Base-by-base conservation (phyloP, 2,113 vertebrate genomes). In the Carollia perspicillata region DNA sequence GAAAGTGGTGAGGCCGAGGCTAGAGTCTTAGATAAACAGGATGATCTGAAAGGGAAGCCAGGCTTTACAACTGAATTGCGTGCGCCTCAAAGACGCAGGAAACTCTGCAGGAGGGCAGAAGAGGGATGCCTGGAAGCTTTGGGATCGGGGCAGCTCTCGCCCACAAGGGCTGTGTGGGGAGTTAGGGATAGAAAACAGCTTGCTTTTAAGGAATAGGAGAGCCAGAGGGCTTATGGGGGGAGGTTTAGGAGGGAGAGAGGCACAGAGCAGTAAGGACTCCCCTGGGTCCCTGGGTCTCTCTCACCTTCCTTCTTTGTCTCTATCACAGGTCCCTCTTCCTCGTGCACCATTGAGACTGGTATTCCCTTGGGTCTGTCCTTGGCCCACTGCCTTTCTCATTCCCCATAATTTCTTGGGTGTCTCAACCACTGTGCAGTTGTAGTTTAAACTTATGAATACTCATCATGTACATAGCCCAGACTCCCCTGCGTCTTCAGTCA, bases 291-390 rank as follows among this genome's bases (percentile, higher is more conserved):
- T 13, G 9, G 49, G 74, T 30, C 49, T 75, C 68, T 71, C 26
- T 58, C 40, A n/a, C 13, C 37, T 37, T n/a, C 23, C 77, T 93
- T 35, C 58, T 90, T 40, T 28, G 44, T 81, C n/a, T 83, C 65
- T 63, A 26, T 18, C 18, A 16, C 16, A 42, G 37, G 35, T 53
- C 53, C 37, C 47, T 63, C 37, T 20, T 58, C 12, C 28, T 35
- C 37, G 9, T 0, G 3, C 3, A 26, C 30, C 11, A 14, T 1
- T 7, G 44, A 12, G 47, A 10, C 1, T 28, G 74, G 40, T 51
- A 30, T 83, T 69, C 40, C 37, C 35, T 60, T 55, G 37, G 63
- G 26, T 93, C 83, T 47, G 40, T 33, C 35, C 71, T 55, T 55
- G 55, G 63, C 40, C 49, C 55, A 12, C 6, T 75, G 22, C 23